Conservation (phyloP, 1,140 invertebrate genomes). For the Laodelphax striatellus region DNA sequence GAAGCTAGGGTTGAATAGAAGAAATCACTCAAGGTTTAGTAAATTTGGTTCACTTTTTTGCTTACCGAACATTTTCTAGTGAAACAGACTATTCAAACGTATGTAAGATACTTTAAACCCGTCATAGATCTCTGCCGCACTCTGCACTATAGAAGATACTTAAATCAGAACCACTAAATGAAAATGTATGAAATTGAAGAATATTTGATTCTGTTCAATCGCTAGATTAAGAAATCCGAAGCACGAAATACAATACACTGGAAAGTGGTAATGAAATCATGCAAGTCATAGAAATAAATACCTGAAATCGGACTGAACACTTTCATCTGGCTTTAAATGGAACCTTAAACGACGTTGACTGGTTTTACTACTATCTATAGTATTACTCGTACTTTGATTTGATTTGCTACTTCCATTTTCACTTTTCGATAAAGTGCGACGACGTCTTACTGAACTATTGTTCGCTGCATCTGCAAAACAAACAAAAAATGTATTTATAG, state of each 20-base stretch:
- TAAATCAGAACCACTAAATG: too few relatives aligned
- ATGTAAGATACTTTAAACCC: too few relatives aligned
- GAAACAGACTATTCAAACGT: too few relatives aligned
- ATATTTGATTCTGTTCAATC: too few relatives aligned
- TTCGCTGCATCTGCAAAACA: neutral
- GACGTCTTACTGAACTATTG: neutral
- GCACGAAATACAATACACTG: too few relatives aligned
- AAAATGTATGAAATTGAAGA: too few relatives aligned
- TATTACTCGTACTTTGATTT: constrained; percentile 27
- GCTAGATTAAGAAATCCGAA: too few relatives aligned
- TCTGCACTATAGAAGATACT: neutral
- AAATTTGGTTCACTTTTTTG: neutral
- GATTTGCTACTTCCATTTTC: too few relatives aligned
- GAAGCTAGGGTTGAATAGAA: too few relatives aligned
- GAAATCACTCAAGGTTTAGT: too few relatives aligned
- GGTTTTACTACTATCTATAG: constrained; percentile 20
- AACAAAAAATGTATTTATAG: neutral
- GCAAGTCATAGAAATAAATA: constrained; percentile 28
- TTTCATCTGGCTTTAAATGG: constrained; percentile 56
- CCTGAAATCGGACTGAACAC: constrained; percentile 70
- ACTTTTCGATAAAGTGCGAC: too few relatives aligned
- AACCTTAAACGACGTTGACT: constrained; percentile 52
- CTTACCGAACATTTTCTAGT: neutral
- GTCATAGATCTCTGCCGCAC: neutral
- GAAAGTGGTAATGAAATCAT: too few relatives aligned